A percentile compares a stretch with the other conserved stretches of the same genome.
phyloP scores from a whole-genome alignment of 2,113 vertebrate species.

The Panthera uncia region DNA sequence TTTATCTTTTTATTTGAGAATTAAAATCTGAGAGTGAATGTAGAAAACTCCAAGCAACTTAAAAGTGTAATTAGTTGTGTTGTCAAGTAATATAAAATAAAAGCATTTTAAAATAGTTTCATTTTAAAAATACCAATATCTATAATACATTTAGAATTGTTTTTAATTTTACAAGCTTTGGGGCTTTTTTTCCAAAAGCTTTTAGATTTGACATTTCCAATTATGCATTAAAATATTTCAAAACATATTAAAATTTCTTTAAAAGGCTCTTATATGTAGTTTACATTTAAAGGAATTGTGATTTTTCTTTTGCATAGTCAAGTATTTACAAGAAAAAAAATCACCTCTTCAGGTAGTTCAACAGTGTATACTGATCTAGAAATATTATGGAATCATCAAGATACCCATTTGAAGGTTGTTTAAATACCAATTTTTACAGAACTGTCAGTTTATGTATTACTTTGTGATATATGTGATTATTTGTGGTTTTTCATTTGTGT shows the following conservation, averaged over 20 bases:
- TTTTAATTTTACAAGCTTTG: background rate
- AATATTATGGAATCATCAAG: background rate
- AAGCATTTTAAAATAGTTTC: background rate
- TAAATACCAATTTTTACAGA: conserved; percentile 51
- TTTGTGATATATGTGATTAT: conserved; percentile 59
- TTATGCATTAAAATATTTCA: background rate
- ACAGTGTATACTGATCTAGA: background rate
- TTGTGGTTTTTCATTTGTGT: conserved; percentile 42
- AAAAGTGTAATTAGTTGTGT: background rate
- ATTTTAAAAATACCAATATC: background rate
- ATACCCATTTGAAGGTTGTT: conserved; percentile 23
- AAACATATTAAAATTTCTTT: background rate
- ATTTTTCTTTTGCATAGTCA: background rate
- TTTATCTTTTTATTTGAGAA: background rate
- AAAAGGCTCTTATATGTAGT: background rate
- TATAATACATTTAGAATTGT: background rate
- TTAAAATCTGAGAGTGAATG: background rate
- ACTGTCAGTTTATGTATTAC: conserved; percentile 24
- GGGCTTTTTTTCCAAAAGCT: background rate
- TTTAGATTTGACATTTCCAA: background rate
- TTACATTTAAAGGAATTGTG: background rate
- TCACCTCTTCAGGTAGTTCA: background rate
- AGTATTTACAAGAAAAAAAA: background rate
- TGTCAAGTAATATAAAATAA: background rate
- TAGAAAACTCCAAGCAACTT: background rate